Conservation (phyloP, 2,797 vertebrate species). For the Xerus rutilus region DNA sequence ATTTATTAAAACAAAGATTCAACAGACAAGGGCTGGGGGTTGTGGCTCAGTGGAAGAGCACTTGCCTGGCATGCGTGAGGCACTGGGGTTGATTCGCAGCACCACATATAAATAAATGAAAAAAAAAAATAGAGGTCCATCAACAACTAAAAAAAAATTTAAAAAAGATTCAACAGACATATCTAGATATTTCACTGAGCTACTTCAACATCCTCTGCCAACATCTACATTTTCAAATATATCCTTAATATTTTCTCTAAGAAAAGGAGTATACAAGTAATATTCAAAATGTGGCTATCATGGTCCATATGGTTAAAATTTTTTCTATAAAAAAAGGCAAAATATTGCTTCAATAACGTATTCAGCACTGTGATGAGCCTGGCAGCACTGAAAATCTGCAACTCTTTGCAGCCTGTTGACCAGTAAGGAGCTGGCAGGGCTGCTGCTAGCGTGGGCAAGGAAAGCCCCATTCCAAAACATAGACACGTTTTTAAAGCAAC, state of each 20-base stretch:
- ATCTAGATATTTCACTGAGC: not conserved
- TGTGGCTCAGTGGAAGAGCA: too few species aligned
- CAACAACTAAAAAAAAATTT: too few species aligned
- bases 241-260: constrained; percentile 4
- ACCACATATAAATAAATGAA: too few species aligned
- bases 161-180: not conserved
- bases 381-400: not conserved
- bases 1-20: not conserved
- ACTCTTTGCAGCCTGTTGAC: not conserved
- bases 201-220: not conserved
- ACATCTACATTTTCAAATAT: constrained; percentile 10
- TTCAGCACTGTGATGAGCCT: not conserved
- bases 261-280: not conserved
- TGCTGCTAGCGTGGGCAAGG: not conserved
- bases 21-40: not conserved
- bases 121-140: too few species aligned
- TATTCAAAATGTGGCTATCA: not conserved
- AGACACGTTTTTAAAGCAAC: not conserved
- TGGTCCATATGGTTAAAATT: not conserved
- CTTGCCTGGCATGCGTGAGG: too few species aligned
- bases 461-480: not conserved
- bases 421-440: not conserved
- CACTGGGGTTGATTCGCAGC: too few species aligned
- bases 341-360: not conserved
- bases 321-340: not conserved